Base-by-base conservation (phyloP, 2,113 vertebrate species). In the Rhea pennata region DNA sequence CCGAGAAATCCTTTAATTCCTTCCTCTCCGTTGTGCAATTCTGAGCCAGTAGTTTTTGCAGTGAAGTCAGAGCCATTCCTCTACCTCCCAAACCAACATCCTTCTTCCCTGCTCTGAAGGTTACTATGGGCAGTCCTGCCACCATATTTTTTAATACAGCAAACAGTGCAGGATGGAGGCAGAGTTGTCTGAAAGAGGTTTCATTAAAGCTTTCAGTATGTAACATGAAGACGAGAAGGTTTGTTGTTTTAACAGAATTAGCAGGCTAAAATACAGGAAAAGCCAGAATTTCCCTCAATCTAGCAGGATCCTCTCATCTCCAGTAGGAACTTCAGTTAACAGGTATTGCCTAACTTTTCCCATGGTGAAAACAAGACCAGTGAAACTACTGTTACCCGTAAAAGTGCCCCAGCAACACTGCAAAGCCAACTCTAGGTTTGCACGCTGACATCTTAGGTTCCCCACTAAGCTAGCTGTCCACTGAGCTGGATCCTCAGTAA, bases 1-100 rank as follows among this genome's bases (percentile, higher is more conserved):
- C 84, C 0, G 7, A 83, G 46, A 94, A 93, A 79, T 75, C 87
- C 65, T 85, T 87, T 76, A 40, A 11, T 65, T 86, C 69, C 15
- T 59, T 86, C 69, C 40, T 84, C 44, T 89, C 74, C 40, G 81
- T 89, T 80, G 71, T 85, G 81, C 78, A 85, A 87, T 77, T 88
- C 70, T 9, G 0, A 65, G 26, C 44, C 3, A 1, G 26, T 56
- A 72, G 8, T 46, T 84, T 92, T 66, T 90, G 42, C 74, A 96
- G 84, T 27, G 44, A 90, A 39, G 31, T 80, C 46, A 59, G 51
- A 31, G 40, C 42, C 27, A 46, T 93, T 87, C 89, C 54, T 92
- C 62, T 54, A 70, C 15, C 26, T 72, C 36, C 40, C 79, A 26
- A 95, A 62, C 6, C 1, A 29, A 48, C 2, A 4, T 36, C 15